Evolutionary conservation across 2,888 invertebrate genomes (phyloP).

Genomic region (Tipula vernalis): DNA sequence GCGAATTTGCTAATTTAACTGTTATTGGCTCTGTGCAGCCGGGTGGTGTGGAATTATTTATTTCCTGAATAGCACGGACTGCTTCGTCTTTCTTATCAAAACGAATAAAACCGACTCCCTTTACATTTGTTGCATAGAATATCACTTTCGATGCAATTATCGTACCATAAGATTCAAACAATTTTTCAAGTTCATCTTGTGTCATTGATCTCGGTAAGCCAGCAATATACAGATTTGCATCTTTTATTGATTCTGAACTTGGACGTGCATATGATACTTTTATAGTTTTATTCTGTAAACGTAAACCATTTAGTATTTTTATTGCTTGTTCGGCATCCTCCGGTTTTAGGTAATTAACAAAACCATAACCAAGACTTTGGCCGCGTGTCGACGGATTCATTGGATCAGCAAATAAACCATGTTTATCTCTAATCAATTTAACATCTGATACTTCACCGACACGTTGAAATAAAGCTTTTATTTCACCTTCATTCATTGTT

Average conservation of each 20-base stretch:
- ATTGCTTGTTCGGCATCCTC: slow-evolving; percentile 99
- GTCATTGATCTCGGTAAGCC: slow-evolving; percentile 95
- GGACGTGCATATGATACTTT: slow-evolving; percentile 97
- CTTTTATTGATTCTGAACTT: slow-evolving; percentile 95
- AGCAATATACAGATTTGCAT: slow-evolving; percentile 93
- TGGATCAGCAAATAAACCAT: slow-evolving; percentile 58
- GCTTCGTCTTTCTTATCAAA: slow-evolving; percentile 88
- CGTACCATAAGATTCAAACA: slow-evolving; percentile 88
- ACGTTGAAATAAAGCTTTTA: slow-evolving; percentile 91
- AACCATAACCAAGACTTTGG: slow-evolving; percentile 98
- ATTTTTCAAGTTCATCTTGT: slow-evolving; percentile 82
- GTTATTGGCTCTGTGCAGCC: slow-evolving; percentile 83
- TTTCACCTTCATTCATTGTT: slow-evolving; percentile 99
- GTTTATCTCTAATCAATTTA: slow-evolving; percentile 98
- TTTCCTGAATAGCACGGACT: slow-evolving; percentile 80
- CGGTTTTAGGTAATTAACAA: slow-evolving; percentile 96
- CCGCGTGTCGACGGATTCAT: slow-evolving; percentile 58
- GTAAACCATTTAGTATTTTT: slow-evolving; percentile 91
- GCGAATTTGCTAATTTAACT: slow-evolving; percentile 91
- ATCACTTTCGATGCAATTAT: slow-evolving; percentile 94
- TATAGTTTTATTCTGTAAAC: slow-evolving; percentile 98
- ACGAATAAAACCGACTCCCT: slow-evolving; percentile 88
- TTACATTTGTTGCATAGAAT: slow-evolving; percentile 46
- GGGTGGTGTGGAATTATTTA: slow-evolving; percentile 81
- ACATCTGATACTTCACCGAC: slow-evolving; percentile 99